Evolutionary conservation across 2,888 invertebrate species (phyloP).

Genomic region (Brenthis hecate): DNA sequence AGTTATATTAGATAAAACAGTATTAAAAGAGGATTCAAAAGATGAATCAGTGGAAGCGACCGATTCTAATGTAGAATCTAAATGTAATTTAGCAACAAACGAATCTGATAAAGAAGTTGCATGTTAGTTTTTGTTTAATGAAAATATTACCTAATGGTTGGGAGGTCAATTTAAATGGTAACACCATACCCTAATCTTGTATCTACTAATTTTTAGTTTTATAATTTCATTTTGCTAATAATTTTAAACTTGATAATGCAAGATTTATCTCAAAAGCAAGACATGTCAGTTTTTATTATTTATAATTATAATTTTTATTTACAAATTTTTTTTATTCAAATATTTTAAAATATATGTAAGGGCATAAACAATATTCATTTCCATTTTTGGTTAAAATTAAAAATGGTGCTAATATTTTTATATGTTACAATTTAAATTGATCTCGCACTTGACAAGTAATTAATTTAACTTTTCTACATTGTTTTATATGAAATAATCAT

Average conservation of each 20-base stretch:
- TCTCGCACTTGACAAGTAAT: slow-evolving; percentile 35
- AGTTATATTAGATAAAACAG: slow-evolving; percentile 11
- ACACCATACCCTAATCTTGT: not conserved
- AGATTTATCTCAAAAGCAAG: too few species aligned
- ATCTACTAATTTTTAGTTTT: too few species aligned
- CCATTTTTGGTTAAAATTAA: not conserved
- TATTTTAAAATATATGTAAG: not conserved
- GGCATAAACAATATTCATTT: not conserved
- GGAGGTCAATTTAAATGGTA: slow-evolving; percentile 8
- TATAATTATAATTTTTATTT: too few species aligned
- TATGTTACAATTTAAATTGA: slow-evolving; percentile 30
- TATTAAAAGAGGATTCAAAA: slow-evolving; percentile 12
- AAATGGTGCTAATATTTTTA: slow-evolving; percentile 23
- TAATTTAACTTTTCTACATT: slow-evolving; percentile 35
- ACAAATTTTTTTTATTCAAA: not conserved
- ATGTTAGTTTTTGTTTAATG: not conserved
- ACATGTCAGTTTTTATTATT: too few species aligned
- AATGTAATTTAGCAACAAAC: slow-evolving; percentile 4
- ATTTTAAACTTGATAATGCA: too few species aligned
- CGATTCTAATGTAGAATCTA: slow-evolving; percentile 6
- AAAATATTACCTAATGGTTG: not conserved
- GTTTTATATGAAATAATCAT: slow-evolving; percentile 38
- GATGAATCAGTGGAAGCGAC: not conserved
- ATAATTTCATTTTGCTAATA: too few species aligned
- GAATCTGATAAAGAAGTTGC: not conserved